phyloP scores from a whole-genome alignment of 1,140 invertebrate species.

The Trachymyrmex septentrionalis region DNA sequence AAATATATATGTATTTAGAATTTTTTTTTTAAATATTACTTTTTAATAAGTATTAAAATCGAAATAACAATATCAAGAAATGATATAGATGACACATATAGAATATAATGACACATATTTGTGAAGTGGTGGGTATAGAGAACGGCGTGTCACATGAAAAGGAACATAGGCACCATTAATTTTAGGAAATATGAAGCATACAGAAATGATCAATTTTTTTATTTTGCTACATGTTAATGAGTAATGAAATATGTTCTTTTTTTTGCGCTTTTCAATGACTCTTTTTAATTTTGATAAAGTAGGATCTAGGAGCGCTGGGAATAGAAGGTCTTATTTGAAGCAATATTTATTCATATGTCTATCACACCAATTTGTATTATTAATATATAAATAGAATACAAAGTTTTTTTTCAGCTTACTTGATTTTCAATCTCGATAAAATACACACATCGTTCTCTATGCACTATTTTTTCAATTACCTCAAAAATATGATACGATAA shows the following conservation, averaged over 20 bases:
- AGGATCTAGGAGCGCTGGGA: slow-evolving; percentile 78
- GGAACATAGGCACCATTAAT: slow-evolving; percentile 47
- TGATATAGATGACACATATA: neutral
- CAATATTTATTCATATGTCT: slow-evolving; percentile 76
- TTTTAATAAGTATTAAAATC: neutral
- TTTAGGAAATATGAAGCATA: slow-evolving; percentile 59
- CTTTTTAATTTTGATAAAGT: slow-evolving; percentile 68
- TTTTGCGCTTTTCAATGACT: slow-evolving; percentile 1
- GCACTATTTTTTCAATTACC: slow-evolving; percentile 71
- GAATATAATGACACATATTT: slow-evolving; percentile 45
- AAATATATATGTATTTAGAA: neutral
- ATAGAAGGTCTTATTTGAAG: slow-evolving; percentile 81
- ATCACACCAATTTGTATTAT: slow-evolving; percentile 83
- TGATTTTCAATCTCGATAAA: slow-evolving; percentile 70
- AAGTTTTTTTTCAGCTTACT: slow-evolving; percentile 73
- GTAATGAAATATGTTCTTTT: slow-evolving; percentile 22
- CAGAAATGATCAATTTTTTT: slow-evolving; percentile 74
- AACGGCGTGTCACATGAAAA: slow-evolving; percentile 78
- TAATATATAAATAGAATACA: slow-evolving; percentile 81
- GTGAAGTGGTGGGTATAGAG: slow-evolving; percentile 76
- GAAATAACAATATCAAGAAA: slow-evolving; percentile 18
- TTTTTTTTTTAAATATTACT: neutral
- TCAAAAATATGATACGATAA: slow-evolving; percentile 67
- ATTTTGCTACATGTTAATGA: slow-evolving; percentile 65
- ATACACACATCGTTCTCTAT: slow-evolving; percentile 84